Base-by-base conservation (phyloP, 2,888 invertebrate species). In the Lumbricus terrestris region DNA sequence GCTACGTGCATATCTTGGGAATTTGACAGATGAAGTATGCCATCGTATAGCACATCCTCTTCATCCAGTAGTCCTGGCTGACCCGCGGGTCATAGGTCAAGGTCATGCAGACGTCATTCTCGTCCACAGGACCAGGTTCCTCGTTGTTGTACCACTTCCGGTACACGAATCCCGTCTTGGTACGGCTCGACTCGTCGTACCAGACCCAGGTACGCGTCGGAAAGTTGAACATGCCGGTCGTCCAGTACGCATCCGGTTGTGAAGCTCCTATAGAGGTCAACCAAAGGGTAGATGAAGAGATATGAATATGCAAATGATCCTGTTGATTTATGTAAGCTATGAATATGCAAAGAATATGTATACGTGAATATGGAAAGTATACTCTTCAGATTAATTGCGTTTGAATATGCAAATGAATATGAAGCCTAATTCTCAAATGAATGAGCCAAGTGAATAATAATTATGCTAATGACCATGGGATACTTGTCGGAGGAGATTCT, bases 61-160 rank as follows among this genome's bases (percentile, higher is more conserved):
- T 85, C 85, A 34, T 34, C 85, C 85, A 85, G 35, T 85, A 85
- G 35, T 85, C 85, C 37, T 85, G 85, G 23, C 35, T 37, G 34
- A 23, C 23, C 35, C 85, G 1, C 35, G 85, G 85, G 35, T 85
- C 85, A 85, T 85, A 85, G 85, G 34, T 85, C 85, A 85, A 34
- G 35, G 85, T 85, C 85, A 85, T 85, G 85, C 85, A 85, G 85
- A 85, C 85, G 85, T 85, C 85, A 37, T 85, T 85, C 37, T 85
- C 85, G 85, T 85, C 85, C 85, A 37, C 20, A 0, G 85, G 85
- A 23, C 23, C 34, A 1, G 85, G 85, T 85, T 85, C 85, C 20
- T 35, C 85, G 85, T 37, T 37, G 85, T 85, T 85, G 35, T 85
- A 85, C 85, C 85, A 85, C 35, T 85, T 85, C 85, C 35, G 85